Base-by-base conservation (phyloP, 2,797 vertebrate genomes). In the Synanceia verrucosa region DNA sequence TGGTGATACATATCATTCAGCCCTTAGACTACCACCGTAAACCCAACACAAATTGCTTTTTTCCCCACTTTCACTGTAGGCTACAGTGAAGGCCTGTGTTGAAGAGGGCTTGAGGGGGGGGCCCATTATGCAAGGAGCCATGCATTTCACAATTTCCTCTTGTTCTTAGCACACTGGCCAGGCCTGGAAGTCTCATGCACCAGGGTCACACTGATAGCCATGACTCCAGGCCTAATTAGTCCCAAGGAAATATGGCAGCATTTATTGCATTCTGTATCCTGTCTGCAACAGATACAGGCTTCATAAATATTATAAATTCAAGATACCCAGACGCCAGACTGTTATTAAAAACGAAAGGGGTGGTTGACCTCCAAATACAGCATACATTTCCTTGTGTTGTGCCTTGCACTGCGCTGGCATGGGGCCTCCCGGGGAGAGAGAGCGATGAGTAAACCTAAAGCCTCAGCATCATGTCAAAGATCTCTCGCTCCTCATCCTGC, bases 1-100 rank as follows among this genome's bases (percentile, higher is more conserved):
- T 73, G 73, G 82, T 86, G 93, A 94, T 93, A 90, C 84, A 82
- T 91, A 94, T 94, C 92, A 37, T 82, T 92, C 87, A 87, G 78
- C 82, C 81, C 43, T 84, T 81, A 75, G 80, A 89, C 81, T 91
- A 73, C 76, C 73, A 84, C 78, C 59, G 61, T 88, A 88, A 91
- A 90, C 78, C 73, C 75, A 88, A 90, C 70, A 88, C 84, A 88
- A 91, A 93, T 92, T 88, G 85, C 84, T 84, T 89, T 84, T 56
- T 52, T 84, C 14, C 37, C 39, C 21, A 66, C 68, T 75, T 73
- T 85, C 76, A 73, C 50, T 61, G 50, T 60, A 31, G 70, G 76
- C 68, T 69, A 84, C 65, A 23, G 36, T 67, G 62, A 80, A 84
- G 51, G 56, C 65, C 57, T 69, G 34, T 48, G 66, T 59, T 65